Evolutionary conservation across 2,797 vertebrate species (phyloP).

Genomic region (Molossus molossus): DNA sequence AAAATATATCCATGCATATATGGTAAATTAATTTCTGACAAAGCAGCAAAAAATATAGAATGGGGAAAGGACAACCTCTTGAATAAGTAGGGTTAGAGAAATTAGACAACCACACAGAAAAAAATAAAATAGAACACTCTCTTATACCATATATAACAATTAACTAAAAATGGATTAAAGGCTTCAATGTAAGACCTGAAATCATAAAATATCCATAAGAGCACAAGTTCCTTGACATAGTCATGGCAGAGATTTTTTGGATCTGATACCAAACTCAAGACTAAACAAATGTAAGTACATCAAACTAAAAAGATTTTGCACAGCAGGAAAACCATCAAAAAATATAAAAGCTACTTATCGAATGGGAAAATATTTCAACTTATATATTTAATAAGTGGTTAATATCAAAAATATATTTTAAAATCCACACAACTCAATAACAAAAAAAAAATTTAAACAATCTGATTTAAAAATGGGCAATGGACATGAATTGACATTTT

Average conservation of each 20-base stretch:
- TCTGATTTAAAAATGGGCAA: not conserved
- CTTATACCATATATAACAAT: not conserved
- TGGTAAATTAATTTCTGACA: not conserved
- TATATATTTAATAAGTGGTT: not conserved
- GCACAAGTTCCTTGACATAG: not conserved
- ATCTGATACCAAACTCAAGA: not conserved
- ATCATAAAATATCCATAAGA: not conserved
- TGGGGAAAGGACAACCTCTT: not conserved
- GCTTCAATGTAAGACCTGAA: not conserved
- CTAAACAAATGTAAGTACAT: not conserved
- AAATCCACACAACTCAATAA: not conserved
- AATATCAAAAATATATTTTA: not conserved
- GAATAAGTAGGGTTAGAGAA: not conserved
- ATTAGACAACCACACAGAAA: not conserved
- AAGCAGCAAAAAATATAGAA: not conserved
- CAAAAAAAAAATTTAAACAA: not conserved
- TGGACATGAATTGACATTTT: not conserved
- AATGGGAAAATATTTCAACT: not conserved
- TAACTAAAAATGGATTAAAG: not conserved
- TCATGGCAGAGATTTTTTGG: not conserved
- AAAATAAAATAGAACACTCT: not conserved
- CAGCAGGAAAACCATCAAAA: not conserved
- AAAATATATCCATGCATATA: not conserved
- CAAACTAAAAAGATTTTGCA: not conserved
- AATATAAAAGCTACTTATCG: not conserved